Evolutionary conservation across 92 coral and sea anemone genomes (phyloP), one percentile per base, ranked within the genome.

Genomic region (Nematostella vectensis): DNA sequence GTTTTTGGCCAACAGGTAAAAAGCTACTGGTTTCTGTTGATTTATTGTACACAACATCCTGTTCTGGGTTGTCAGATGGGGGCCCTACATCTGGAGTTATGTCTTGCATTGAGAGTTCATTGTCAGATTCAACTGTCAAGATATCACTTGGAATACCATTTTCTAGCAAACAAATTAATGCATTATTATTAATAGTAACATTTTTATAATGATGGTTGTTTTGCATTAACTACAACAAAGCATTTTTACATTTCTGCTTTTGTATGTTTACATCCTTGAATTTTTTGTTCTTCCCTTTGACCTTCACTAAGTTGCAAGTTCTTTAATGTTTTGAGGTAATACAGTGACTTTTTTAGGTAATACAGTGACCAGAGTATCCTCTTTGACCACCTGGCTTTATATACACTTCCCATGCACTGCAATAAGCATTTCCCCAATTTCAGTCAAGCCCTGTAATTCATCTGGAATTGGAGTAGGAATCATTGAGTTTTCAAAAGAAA

Each of bases 391-490:
- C 40, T 6, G 40, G 40, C 15, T 33, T 33, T 33, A 33, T 33
- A 33, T 33, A 33, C 6, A 33, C n/a, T n/a, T n/a, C n/a, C n/a
- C n/a, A n/a, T n/a, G n/a, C n/a, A n/a, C n/a, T n/a, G 40, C 40
- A 33, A 33, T 50, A 19, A 25, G 25, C 57, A 50, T 50, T 29
- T 29, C 28, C 57, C 60, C 69, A 42, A 60, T 30, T 56, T 75
- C 75, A 43, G 76, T 57, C 31, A 76, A 55, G 50, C 54, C 70
- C 19, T 70, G 67, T 36, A 76, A 48, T 47, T 70, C 67, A 44
- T 30, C 66, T 56, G 83, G 83, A 23, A 76, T 15, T 33, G 40
- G 40, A 15, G 8, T 6, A 15, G 40, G 40, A 6, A 33, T 33
- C 40, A 15, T 33, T 33, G 40, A 33, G 15, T 33, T 33, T 33